Evolutionary conservation across 2,888 invertebrate genomes (phyloP).

Genomic region (Pegoplata infirma): DNA sequence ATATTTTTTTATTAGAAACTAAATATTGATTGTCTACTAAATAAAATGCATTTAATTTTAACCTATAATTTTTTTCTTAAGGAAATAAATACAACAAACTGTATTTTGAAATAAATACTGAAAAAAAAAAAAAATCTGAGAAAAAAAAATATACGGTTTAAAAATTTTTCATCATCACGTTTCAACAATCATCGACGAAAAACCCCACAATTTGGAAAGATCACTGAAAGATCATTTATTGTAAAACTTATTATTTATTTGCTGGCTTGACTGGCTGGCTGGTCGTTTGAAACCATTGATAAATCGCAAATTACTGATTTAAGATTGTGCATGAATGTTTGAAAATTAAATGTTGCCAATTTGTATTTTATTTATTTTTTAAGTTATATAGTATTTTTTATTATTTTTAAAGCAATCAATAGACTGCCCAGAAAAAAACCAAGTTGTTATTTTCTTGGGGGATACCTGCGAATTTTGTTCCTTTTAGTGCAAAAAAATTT

Average conservation of each 20-base stretch:
- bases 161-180: constrained; percentile 57
- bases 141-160: constrained; percentile 8
- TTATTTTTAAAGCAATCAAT: constrained; percentile 6
- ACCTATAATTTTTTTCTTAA: constrained; percentile 44
- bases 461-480: too few relatives aligned
- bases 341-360: constrained; percentile 59
- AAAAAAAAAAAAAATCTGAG: background rate
- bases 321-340: constrained; percentile 32
- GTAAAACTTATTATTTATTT: constrained; percentile 28
- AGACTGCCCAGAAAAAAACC: too few relatives aligned
- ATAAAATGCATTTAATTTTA: constrained; percentile 26
- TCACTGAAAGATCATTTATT: constrained; percentile 58
- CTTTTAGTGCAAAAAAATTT: too few relatives aligned
- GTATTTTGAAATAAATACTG: constrained; percentile 17
- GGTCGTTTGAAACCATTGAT: constrained; percentile 48
- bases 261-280: too few relatives aligned
- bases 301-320: constrained; percentile 53
- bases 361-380: constrained; percentile 16
- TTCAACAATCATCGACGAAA: constrained; percentile 61
- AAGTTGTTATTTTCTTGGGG: too few relatives aligned
- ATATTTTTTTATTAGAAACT: constrained; percentile 4
- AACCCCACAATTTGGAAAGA: constrained; percentile 56
- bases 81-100: constrained; percentile 10
- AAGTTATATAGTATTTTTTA: constrained; percentile 1
- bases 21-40: constrained; percentile 26